A percentile compares a stretch with the other conserved stretches of the same genome.
These are phyloP conservation scores for Toxonevra muliebris DNA, from an alignment of 2,888 invertebrate genomes.

Conservation along the genomic window DNA sequence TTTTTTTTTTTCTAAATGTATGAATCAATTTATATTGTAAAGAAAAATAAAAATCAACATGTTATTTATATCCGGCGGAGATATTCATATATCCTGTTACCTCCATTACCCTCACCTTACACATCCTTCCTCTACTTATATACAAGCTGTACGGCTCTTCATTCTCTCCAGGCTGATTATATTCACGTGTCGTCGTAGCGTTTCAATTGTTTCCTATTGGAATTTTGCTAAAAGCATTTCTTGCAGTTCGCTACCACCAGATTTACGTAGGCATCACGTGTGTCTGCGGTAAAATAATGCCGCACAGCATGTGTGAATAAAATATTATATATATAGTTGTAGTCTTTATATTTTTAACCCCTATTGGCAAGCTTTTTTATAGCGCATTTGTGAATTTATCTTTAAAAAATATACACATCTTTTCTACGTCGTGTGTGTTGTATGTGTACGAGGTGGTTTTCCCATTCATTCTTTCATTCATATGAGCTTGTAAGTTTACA, in stretches of 20 bases:
- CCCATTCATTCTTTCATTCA: neutral
- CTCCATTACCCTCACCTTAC: slow-evolving; percentile 14
- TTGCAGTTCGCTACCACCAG: neutral
- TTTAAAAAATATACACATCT: neutral
- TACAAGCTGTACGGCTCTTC: slow-evolving; percentile 22
- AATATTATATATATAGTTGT: neutral
- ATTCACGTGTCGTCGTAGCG: slow-evolving; percentile 52
- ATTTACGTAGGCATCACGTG: slow-evolving; percentile 48
- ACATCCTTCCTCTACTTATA: neutral
- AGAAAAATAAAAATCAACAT: slow-evolving; percentile 42
- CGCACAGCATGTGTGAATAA: slow-evolving; percentile 15
- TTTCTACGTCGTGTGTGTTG: neutral
- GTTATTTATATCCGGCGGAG: slow-evolving; percentile 53
- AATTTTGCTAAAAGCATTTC: slow-evolving; percentile 45
- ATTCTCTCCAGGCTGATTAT: slow-evolving; percentile 48
- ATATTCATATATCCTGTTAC: slow-evolving; percentile 35
- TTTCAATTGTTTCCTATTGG: slow-evolving; percentile 49
- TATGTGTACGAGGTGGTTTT: neutral
- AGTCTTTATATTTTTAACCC: slow-evolving; percentile 25
- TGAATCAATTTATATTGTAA: slow-evolving; percentile 25
- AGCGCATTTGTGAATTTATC: too few relatives aligned
- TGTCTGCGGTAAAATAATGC: slow-evolving; percentile 34
- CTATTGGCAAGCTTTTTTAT: slow-evolving; percentile 24
- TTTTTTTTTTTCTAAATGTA: slow-evolving; percentile 15
- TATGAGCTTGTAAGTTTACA: neutral